Conservation (phyloP, 64 coral and sea anemone species). For the Pocillopora verrucosa region DNA sequence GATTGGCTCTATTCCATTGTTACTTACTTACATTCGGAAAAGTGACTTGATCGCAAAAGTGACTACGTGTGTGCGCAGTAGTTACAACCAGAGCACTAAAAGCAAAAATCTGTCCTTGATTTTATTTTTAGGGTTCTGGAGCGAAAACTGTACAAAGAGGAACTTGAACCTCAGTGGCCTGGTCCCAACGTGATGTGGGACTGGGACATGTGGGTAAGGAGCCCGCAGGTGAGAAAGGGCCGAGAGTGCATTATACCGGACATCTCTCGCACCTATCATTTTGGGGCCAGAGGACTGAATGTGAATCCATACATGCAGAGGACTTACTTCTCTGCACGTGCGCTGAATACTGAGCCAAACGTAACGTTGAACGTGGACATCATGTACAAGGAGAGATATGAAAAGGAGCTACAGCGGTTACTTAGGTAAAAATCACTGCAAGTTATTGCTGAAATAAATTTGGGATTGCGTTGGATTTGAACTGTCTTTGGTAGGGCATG, state of each 20-base stretch:
- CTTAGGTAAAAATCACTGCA: conserved; percentile 34
- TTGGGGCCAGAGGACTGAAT: conserved; percentile 78
- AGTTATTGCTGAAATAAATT: neutral
- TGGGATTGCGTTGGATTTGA: no score
- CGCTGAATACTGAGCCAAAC: conserved; percentile 57
- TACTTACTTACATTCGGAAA: no score
- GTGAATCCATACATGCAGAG: conserved; percentile 49
- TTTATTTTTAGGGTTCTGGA: conserved; percentile 57
- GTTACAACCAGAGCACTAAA: no score
- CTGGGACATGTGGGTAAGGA: conserved; percentile 91
- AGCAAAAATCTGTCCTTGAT: no score
- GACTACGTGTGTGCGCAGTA: no score
- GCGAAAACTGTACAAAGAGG: conserved; percentile 72
- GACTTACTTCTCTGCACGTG: conserved; percentile 65
- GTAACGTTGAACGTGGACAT: conserved; percentile 47
- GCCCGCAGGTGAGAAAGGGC: conserved; percentile 20
- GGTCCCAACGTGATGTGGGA: conserved; percentile 54
- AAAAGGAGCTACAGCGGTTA: conserved; percentile 67
- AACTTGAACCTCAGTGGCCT: conserved; percentile 69
- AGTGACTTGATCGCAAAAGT: no score
- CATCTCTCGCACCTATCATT: conserved; percentile 86
- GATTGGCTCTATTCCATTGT: no score
- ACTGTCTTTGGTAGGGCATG: no score
- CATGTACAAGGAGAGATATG: conserved; percentile 77
- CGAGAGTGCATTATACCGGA: conserved; percentile 91